A percentile compares a stretch with the other conserved stretches of the same genome.
phyloP scores from a whole-genome alignment of 2,888 invertebrate genomes.

The Oligia latruncula region DNA sequence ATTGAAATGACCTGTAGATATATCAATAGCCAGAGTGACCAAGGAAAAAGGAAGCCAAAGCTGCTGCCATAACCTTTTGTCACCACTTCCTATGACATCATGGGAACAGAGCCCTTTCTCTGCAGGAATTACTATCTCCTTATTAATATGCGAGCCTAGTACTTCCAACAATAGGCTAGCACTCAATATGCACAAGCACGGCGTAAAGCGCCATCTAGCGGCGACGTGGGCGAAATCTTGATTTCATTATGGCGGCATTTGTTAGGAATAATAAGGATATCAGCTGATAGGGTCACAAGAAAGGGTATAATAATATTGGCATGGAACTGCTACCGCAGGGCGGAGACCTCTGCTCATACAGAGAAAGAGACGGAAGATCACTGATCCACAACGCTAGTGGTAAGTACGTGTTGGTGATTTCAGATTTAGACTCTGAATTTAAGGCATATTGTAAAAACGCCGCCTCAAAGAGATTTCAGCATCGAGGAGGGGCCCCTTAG shows the following conservation, averaged over 20 bases:
- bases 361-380: neutral
- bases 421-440: no score
- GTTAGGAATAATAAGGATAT: constrained; percentile 48
- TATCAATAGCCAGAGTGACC: constrained; percentile 5
- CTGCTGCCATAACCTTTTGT: constrained; percentile 42
- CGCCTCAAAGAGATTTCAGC: no score
- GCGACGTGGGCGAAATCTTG: constrained; percentile 73
- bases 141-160: constrained; percentile 77
- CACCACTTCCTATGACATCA: constrained; percentile 75
- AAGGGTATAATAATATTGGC: neutral
- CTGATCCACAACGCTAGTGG: neutral
- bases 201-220: constrained; percentile 70
- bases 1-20: neutral
- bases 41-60: constrained; percentile 44
- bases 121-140: constrained; percentile 74
- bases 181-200: constrained; percentile 75
- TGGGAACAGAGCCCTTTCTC: constrained; percentile 73
- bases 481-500: no score
- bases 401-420: neutral
- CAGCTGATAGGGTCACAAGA: constrained; percentile 43
- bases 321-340: neutral
- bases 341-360: neutral
- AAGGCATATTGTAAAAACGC: neutral
- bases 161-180: constrained; percentile 74
- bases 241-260: constrained; percentile 64